Percentiles rank a stretch among this genome's conserved stretches.
Conservation (phyloP, 2,797 vertebrate species). For the Cheracebus regulus region DNA sequence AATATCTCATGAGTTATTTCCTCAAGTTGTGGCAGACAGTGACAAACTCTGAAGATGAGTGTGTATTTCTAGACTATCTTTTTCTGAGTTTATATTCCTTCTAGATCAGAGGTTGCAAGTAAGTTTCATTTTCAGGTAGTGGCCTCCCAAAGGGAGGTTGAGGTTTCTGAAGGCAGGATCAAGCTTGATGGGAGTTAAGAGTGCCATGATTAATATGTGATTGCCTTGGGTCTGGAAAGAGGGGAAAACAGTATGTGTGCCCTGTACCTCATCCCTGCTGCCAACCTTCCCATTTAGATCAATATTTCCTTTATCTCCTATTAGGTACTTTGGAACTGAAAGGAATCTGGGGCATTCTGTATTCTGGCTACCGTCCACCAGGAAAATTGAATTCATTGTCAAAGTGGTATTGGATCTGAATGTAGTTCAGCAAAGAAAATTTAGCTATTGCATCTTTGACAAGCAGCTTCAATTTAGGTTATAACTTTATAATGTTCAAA, state of each 20-base stretch:
- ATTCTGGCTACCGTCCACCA: neutral
- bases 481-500: slow-evolving; percentile 5
- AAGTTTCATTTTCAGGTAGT: neutral
- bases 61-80: neutral
- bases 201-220: neutral
- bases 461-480: neutral
- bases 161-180: neutral
- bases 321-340: slow-evolving; percentile 3
- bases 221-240: neutral
- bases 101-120: neutral
- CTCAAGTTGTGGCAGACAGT: neutral
- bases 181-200: neutral
- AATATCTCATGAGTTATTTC: neutral
- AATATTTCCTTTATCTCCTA: neutral
- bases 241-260: neutral
- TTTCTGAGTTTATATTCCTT: slow-evolving; percentile 28
- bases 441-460: neutral
- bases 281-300: neutral
- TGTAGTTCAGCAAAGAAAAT: slow-evolving; percentile 11
- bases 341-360: neutral
- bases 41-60: neutral
- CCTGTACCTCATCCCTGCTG: neutral
- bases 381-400: slow-evolving; percentile 10
- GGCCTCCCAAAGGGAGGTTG: neutral
- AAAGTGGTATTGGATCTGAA: neutral